These are phyloP conservation scores for Ornithoptera alexandrae DNA, from an alignment of 2,888 invertebrate genomes.

Conservation along the genomic window DNA sequence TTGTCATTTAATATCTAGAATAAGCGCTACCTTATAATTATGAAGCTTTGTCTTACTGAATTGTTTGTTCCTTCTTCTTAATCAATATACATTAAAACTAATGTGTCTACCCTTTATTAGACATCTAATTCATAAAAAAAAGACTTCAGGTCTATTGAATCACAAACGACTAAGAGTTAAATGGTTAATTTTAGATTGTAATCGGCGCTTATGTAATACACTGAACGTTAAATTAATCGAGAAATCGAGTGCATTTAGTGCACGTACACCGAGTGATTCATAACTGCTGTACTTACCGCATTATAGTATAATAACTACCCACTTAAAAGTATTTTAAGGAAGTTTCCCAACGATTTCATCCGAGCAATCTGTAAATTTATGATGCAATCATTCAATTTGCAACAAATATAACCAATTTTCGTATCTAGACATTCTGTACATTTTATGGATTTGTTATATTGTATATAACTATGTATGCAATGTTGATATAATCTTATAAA, in stretches of 20 bases:
- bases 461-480: too few species aligned
- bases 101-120: too few species aligned
- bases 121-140: not conserved
- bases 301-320: constrained; percentile 5
- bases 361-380: not conserved
- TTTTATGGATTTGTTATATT: not conserved
- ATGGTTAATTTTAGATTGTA: not conserved
- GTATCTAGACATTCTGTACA: not conserved
- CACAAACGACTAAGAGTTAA: not conserved
- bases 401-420: not conserved
- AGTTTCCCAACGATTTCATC: not conserved
- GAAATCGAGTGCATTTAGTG: constrained; percentile 33
- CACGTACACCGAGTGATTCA: constrained; percentile 44
- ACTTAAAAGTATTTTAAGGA: constrained; percentile 3
- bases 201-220: not conserved
- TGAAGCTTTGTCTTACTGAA: too few species aligned
- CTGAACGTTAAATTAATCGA: constrained; percentile 4
- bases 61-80: too few species aligned
- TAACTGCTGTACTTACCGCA: constrained; percentile 34
- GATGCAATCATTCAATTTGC: constrained; percentile 1
- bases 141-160: not conserved
- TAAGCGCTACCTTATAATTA: too few species aligned
- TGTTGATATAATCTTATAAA: too few species aligned
- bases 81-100: too few species aligned
- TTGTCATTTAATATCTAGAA: too few species aligned